Evolutionary conservation across 2,888 invertebrate genomes (phyloP).

Genomic region (Halocaridina rubra): DNA sequence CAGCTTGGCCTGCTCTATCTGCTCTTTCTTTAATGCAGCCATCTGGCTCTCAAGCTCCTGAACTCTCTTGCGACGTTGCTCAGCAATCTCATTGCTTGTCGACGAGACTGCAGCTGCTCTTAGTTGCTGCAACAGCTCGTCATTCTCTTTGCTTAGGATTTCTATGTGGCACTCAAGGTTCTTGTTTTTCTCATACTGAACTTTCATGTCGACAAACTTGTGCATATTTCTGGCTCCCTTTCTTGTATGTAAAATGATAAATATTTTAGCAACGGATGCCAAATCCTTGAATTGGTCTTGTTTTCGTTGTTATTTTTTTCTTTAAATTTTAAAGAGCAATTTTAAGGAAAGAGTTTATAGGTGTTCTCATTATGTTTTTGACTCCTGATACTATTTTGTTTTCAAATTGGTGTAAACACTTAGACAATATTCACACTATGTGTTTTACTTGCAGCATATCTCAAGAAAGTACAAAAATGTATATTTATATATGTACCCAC

Average conservation of each 20-base stretch:
- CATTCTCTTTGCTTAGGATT: constrained; percentile 79
- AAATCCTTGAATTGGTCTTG: background rate
- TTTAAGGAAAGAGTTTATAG: background rate
- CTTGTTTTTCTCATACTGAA: constrained; percentile 73
- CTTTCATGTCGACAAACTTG: constrained; percentile 69
- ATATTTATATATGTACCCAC: background rate
- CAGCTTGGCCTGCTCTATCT: constrained; percentile 74
- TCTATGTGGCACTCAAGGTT: constrained; percentile 78
- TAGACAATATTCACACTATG: too few species aligned
- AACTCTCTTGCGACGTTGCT: constrained; percentile 74
- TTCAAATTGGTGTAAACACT: background rate
- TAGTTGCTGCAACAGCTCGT: constrained; percentile 76
- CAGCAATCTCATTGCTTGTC: constrained; percentile 71
- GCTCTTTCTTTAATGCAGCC: constrained; percentile 67
- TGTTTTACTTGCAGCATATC: too few species aligned
- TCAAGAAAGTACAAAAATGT: background rate
- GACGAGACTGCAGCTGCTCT: constrained; percentile 69
- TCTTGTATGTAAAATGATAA: too few species aligned
- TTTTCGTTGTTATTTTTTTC: too few species aligned
- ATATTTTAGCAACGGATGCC: too few species aligned
- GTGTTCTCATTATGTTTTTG: background rate
- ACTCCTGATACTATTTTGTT: background rate
- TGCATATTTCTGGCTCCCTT: background rate
- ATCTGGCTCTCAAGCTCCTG: constrained; percentile 58
- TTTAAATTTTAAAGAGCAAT: too few species aligned